These are phyloP conservation scores for Castor canadensis DNA, from an alignment of 2,113 vertebrate genomes.

Conservation along the genomic window DNA sequence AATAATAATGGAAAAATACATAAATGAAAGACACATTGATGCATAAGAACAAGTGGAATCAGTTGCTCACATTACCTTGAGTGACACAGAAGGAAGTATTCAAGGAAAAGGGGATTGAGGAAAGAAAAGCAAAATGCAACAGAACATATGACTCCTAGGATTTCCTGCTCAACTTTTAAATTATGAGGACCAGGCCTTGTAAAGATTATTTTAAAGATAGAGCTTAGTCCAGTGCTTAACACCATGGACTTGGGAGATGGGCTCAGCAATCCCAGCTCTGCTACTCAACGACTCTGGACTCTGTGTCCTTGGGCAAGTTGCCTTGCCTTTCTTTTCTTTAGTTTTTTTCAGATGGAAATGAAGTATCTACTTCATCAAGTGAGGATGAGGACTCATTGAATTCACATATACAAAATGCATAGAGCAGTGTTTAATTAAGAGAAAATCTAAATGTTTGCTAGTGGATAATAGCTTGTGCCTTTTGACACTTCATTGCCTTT, in stretches of 20 bases:
- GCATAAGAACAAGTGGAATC: background rate
- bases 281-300: background rate
- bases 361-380: background rate
- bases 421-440: background rate
- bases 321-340: background rate
- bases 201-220: background rate
- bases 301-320: background rate
- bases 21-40: background rate
- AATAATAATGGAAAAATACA: constrained; percentile 26
- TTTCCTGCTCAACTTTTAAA: background rate
- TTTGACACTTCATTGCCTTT: background rate
- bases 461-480: background rate
- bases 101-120: background rate
- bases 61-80: background rate
- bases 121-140: background rate
- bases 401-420: background rate
- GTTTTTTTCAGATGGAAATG: background rate
- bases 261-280: background rate
- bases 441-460: background rate
- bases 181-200: background rate
- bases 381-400: background rate
- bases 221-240: background rate
- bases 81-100: no score
- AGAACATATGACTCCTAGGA: background rate
- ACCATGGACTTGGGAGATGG: background rate